Evolutionary conservation across 2,797 vertebrate genomes (phyloP).

Genomic region (Molossus molossus): DNA sequence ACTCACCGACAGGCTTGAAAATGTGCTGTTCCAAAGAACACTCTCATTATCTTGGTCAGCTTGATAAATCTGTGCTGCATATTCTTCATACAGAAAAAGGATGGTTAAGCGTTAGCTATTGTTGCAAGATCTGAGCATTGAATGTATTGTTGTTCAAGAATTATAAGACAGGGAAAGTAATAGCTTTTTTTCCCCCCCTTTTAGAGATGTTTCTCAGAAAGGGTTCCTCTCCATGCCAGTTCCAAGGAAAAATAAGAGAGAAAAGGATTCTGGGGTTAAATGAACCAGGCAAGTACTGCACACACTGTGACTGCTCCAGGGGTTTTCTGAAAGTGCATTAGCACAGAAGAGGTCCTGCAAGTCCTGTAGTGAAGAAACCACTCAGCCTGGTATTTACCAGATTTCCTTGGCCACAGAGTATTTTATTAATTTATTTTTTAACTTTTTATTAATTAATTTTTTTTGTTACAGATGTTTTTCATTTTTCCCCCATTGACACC

Average conservation of each 20-base stretch:
- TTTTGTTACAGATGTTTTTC: too few species aligned
- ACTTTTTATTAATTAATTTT: too few species aligned
- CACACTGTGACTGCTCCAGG: background rate
- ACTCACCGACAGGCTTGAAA: background rate
- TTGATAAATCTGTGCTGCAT: background rate
- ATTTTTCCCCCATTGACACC: too few species aligned
- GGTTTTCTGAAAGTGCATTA: background rate
- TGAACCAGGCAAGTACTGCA: background rate
- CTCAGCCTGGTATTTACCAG: background rate
- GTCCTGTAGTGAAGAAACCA: background rate
- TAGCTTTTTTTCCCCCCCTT: background rate
- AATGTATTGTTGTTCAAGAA: conserved; percentile 1
- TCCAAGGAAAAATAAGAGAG: background rate
- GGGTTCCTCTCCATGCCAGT: background rate
- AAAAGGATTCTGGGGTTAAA: background rate
- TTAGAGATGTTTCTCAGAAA: background rate
- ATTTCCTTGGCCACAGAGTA: background rate
- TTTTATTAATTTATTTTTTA: background rate
- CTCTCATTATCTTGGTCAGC: background rate
- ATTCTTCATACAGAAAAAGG: background rate
- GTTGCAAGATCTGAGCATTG: background rate
- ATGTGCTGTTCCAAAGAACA: background rate
- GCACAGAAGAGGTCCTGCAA: background rate
- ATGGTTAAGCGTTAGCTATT: background rate
- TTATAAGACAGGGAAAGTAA: background rate